phyloP scores from a whole-genome alignment of 2,888 invertebrate genomes.

The Trachelus troglodyta region DNA sequence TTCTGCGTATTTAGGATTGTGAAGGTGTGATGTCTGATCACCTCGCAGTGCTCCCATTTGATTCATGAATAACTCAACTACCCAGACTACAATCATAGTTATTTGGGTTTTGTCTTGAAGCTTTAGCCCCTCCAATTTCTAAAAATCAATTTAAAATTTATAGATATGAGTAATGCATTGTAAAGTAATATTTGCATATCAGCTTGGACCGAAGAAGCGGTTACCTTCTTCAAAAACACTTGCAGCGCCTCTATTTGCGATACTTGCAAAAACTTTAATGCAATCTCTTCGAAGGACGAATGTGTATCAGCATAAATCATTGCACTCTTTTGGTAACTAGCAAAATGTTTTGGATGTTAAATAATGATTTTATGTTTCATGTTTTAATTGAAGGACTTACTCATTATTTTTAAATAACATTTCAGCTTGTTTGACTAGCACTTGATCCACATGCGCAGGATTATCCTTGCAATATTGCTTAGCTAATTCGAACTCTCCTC shows the following conservation, averaged over 20 bases:
- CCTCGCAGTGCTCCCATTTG: slow-evolving; percentile 83
- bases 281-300: slow-evolving; percentile 93
- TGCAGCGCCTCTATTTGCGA: slow-evolving; percentile 88
- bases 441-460: slow-evolving; percentile 83
- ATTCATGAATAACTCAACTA: slow-evolving; percentile 91
- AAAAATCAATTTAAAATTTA: slow-evolving; percentile 11
- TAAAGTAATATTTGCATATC: background rate
- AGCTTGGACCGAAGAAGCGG: background rate
- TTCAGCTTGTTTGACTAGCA: slow-evolving; percentile 90
- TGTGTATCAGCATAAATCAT: slow-evolving; percentile 89
- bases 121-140: slow-evolving; percentile 80
- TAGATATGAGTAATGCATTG: background rate
- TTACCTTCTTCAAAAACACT: slow-evolving; percentile 80
- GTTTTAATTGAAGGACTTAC: slow-evolving; percentile 56
- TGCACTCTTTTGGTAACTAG: slow-evolving; percentile 83
- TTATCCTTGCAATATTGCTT: slow-evolving; percentile 86
- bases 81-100: slow-evolving; percentile 95
- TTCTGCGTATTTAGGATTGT: slow-evolving; percentile 69
- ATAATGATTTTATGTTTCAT: slow-evolving; percentile 6
- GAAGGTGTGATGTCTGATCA: slow-evolving; percentile 53
- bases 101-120: slow-evolving; percentile 86
- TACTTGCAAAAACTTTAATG: slow-evolving; percentile 88
- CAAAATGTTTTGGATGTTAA: slow-evolving; percentile 9
- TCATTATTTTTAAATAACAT: slow-evolving; percentile 81
- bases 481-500: slow-evolving; percentile 87